Evolutionary conservation across 2,888 invertebrate genomes (phyloP), one percentile per base, ranked within the genome.

Genomic region (Tupiocoris notatus): DNA sequence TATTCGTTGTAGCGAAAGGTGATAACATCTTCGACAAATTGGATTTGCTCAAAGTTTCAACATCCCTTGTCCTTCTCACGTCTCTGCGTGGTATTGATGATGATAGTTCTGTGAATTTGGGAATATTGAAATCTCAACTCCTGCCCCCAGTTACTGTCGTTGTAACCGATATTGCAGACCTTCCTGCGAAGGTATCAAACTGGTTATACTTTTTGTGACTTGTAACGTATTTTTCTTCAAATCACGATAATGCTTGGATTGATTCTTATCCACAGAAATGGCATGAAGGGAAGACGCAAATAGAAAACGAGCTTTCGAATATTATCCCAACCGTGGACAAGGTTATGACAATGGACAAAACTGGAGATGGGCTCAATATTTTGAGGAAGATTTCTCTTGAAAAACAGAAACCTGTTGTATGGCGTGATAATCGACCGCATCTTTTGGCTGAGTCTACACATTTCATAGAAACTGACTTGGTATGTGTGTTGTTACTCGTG

Each of bases 21-120:
- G 90, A 91, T 18, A 90, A 93, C 84, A 88, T 94, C 59, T 89
- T 92, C 83, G 89, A 89, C 22, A 85, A 91, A 2, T 84, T 96
- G 75, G 96, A 96, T 86, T 87, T 91, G n/a, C 85, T 92, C 0
- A 96, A 95, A 87, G 90, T 95, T 3, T 91, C 94, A 22, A 96
- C 96, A 83, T 92, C 93, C 0, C 88, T 94, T 1, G 82, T 98
- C 1, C 90, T 95, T 83, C 84, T 96, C 7, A 87, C 93, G 61
- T 92, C 93, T 0, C 90, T 92, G 0, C 83, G 83, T 79, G 87
- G 87, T 9, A 85, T 89, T 73, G 94, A 95, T 83, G 88, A 89
- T 78, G 92, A 91, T 89, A 95, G 94, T 0, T 89, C 91, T 80
- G 89, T 89, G 81, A 88, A 94, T 20, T 86, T 96, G 21, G 89